Evolutionary conservation across 2,113 vertebrate genomes (phyloP), one percentile per base, ranked within the genome.

Genomic region (Melanostigma gelatinosum): DNA sequence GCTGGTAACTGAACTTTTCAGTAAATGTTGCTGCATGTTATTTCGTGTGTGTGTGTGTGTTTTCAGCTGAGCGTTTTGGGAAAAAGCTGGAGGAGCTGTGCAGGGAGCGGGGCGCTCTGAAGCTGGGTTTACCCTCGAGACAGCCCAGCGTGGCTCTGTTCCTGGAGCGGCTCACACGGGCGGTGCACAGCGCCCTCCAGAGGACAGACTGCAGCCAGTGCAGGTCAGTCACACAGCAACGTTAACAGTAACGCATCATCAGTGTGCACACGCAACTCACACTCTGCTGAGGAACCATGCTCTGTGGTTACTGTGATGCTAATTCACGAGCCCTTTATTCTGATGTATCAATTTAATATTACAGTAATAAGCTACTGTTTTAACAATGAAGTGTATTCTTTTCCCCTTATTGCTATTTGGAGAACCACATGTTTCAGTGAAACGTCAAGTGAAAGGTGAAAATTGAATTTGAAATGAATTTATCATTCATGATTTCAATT

Each of bases 121-220:
- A 93, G 79, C 94, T 96, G 88, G 94, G 91, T 63, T 95, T 98
- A 74, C 97, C 97, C 57, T 99, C 97, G 68, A 94, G 87, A 46
- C 96, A 96, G 85, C 97, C 96, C 0, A 92, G 91, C 3, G 88
- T 98, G 68, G 85, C 89, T 32, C 82, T 85, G 57, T 95, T 97
- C 85, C 94, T 99, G 54, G 80, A 95, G 62, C 90, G 90, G 22
- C 93, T 97, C 36, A 29, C 82, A 34, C 84, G 88, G 1, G 95
- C 95, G 70, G 91, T 95, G 77, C 92, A 95, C 83, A 89, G 92
- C 60, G 87, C 91, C 42, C 81, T 96, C 90, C 63, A 9, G 72
- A 89, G 92, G 92, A 69, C 83, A 6, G 72, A 91, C 15, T 64
- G 24, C 34, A 4, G 81, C 16, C 87, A 87, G 40, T 62, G 64